phyloP scores from a whole-genome alignment of 2,797 vertebrate genomes.

The Perodicticus potto region DNA sequence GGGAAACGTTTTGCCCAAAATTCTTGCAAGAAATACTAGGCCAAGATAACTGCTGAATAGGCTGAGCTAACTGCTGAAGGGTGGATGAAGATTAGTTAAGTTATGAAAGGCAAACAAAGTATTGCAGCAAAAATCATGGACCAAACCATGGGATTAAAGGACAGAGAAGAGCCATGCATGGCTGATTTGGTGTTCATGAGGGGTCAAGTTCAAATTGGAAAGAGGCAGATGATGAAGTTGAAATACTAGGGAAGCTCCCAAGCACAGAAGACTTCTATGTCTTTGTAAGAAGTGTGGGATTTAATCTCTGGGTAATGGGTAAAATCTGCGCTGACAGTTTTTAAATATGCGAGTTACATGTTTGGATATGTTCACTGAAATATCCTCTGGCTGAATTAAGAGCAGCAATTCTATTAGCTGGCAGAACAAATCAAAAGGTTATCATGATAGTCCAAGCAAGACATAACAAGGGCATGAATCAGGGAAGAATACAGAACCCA shows the following conservation, averaged over 20 bases:
- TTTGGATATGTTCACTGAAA: not conserved
- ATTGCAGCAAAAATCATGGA: not conserved
- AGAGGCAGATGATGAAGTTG: not conserved
- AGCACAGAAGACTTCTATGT: not conserved
- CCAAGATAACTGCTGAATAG: not conserved
- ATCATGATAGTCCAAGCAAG: not conserved
- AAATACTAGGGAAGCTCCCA: not conserved
- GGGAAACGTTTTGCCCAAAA: not conserved
- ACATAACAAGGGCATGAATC: not conserved
- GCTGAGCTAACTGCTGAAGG: not conserved
- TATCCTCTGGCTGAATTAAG: not conserved
- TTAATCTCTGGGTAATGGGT: not conserved
- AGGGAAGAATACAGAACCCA: not conserved
- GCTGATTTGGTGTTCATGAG: not conserved
- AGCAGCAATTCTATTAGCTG: not conserved
- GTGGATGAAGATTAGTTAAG: not conserved
- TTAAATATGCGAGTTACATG: not conserved
- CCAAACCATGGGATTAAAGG: not conserved
- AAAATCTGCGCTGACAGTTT: not conserved
- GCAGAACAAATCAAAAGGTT: not conserved
- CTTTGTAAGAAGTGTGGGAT: not conserved
- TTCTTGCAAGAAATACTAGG: not conserved
- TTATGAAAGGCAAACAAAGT: not conserved
- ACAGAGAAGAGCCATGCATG: not conserved
- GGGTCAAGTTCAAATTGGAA: not conserved